Conservation (phyloP, 2,797 vertebrate species). For the Ibycter americanus region DNA sequence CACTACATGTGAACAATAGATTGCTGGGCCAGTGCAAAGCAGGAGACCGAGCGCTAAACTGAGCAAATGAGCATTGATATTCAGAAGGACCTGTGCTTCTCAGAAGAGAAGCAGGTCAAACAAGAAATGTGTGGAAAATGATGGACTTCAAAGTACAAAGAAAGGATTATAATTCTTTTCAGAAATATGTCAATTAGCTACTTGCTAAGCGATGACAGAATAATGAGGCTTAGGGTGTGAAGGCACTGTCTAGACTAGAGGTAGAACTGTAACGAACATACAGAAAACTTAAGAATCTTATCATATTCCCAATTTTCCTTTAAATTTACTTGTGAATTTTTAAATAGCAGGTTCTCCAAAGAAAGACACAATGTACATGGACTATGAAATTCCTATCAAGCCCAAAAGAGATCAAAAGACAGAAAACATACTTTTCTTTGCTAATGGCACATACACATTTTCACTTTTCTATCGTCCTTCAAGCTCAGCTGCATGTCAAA, state of each 20-base stretch:
- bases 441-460: neutral
- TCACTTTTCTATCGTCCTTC: neutral
- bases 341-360: neutral
- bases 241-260: neutral
- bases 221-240: neutral
- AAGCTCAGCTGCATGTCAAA: neutral
- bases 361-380: neutral
- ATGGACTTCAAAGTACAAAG: neutral
- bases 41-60: neutral
- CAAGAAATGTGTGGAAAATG: neutral
- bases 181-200: neutral
- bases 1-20: neutral
- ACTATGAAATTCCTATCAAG: neutral
- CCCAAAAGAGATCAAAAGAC: neutral
- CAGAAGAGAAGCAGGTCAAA: neutral
- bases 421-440: neutral
- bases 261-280: neutral
- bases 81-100: neutral
- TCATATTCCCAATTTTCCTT: neutral
- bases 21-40: neutral
- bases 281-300: neutral
- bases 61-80: neutral
- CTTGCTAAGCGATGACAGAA: neutral
- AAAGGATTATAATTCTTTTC: neutral
- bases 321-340: neutral